phyloP scores from a whole-genome alignment of 2,797 vertebrate genomes.

The Lepus oiostolus region DNA sequence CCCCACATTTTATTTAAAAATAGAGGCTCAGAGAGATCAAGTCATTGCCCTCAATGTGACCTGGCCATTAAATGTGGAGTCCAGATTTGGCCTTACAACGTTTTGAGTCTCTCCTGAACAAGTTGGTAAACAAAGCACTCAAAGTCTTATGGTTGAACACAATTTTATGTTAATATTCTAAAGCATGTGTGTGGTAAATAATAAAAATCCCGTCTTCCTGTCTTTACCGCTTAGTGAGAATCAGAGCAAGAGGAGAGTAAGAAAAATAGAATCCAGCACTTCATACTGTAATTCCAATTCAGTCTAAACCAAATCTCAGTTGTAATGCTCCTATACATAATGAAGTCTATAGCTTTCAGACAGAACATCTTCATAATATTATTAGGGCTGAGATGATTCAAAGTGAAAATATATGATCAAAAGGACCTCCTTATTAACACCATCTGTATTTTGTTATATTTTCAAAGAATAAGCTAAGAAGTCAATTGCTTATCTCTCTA shows the following conservation, averaged over 20 bases:
- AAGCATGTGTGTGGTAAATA: background rate
- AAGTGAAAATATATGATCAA: conserved; percentile 40
- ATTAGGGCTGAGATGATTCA: background rate
- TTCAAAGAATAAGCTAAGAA: conserved; percentile 53
- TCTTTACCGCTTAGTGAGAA: background rate
- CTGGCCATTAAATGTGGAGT: background rate
- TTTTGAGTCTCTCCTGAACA: conserved; percentile 40
- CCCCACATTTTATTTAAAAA: background rate
- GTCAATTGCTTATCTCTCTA: conserved; percentile 33
- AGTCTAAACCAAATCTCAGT: background rate
- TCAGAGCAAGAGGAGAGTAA: background rate
- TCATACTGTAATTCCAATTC: background rate
- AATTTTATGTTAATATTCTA: background rate
- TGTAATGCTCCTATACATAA: background rate
- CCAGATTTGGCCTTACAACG: conserved; percentile 42
- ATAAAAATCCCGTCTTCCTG: background rate
- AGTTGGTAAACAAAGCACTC: conserved; percentile 4
- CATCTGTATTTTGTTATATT: conserved; percentile 38
- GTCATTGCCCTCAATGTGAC: background rate
- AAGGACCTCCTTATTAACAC: background rate
- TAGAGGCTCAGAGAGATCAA: background rate
- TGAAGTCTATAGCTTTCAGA: background rate
- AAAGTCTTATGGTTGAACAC: background rate
- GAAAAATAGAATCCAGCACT: background rate
- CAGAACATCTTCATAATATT: conserved; percentile 25